These are phyloP conservation scores for Drosophila pandora DNA, from an alignment of 1,140 invertebrate genomes.

Conservation along the genomic window DNA sequence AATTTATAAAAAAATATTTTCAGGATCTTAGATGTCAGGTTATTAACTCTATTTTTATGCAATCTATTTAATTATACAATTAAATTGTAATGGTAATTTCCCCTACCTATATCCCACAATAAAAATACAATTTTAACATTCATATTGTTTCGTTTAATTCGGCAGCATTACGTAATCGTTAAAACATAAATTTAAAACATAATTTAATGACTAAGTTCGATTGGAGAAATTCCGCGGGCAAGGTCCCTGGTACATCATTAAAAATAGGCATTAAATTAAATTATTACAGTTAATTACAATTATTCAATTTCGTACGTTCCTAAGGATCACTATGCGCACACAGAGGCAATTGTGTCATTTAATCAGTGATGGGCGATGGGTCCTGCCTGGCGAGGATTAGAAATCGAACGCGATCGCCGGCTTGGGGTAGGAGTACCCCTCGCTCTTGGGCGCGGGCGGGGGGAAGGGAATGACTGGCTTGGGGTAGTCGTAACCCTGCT, in stretches of 20 bases:
- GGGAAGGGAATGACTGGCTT: constrained; percentile 47
- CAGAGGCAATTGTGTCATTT: constrained; percentile 73
- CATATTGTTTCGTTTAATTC: constrained; percentile 68
- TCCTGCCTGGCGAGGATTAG: constrained; percentile 6
- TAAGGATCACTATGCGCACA: constrained; percentile 70
- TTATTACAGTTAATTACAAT: constrained; percentile 79
- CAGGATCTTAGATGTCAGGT: too few relatives aligned
- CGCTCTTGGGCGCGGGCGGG: constrained; percentile 46
- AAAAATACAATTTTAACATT: constrained; percentile 34
- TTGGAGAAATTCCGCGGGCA: constrained; percentile 56
- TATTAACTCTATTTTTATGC: too few relatives aligned
- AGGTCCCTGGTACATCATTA: constrained; percentile 64
- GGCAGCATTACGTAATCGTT: constrained; percentile 55
- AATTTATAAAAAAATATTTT: too few relatives aligned
- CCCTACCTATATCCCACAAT: neutral
- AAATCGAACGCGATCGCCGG: constrained; percentile 65
- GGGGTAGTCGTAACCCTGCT: constrained; percentile 18
- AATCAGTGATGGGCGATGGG: constrained; percentile 54
- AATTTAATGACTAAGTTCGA: constrained; percentile 81
- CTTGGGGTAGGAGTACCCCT: constrained; percentile 68
- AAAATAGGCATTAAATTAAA: constrained; percentile 74
- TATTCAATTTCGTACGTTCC: constrained; percentile 78
- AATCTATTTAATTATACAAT: too few relatives aligned
- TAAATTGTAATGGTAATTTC: too few relatives aligned
- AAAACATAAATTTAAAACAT: constrained; percentile 72